Conservation (phyloP, 1,140 invertebrate species). For the Camponotus pennsylvanicus region DNA sequence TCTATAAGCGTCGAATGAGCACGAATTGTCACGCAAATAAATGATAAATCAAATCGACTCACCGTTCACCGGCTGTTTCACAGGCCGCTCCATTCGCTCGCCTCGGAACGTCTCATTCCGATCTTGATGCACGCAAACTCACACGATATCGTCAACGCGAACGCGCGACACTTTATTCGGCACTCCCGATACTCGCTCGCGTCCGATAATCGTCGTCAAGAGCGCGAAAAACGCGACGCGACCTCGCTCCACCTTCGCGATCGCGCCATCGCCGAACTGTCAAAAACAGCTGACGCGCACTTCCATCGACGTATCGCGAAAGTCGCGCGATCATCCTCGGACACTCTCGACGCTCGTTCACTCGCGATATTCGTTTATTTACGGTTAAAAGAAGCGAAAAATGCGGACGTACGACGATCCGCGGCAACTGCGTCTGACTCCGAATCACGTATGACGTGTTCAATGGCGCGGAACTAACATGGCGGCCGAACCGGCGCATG, state of each 20-base stretch:
- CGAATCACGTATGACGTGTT: too few relatives aligned
- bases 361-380: too few relatives aligned
- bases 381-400: too few relatives aligned
- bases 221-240: not conserved
- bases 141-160: not conserved
- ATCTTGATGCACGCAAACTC: not conserved
- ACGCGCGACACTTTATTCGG: constrained; percentile 5
- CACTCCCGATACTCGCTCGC: not conserved
- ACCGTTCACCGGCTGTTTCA: not conserved
- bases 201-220: not conserved
- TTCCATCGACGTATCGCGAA: too few relatives aligned
- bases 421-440: too few relatives aligned
- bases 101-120: not conserved
- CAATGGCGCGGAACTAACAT: not conserved
- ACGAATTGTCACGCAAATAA: not conserved
- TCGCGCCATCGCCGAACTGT: too few relatives aligned
- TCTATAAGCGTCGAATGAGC: too few relatives aligned
- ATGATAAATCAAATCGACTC: not conserved
- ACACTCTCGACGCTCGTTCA: too few relatives aligned
- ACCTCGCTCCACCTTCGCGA: not conserved
- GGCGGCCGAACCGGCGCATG: not conserved
- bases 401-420: too few relatives aligned
- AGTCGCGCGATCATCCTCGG: too few relatives aligned
- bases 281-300: too few relatives aligned
- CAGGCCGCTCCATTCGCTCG: too few relatives aligned